Percentiles rank a stretch among this genome's conserved stretches.
phyloP scores from a whole-genome alignment of 2,113 vertebrate genomes.

The Zeus faber region DNA sequence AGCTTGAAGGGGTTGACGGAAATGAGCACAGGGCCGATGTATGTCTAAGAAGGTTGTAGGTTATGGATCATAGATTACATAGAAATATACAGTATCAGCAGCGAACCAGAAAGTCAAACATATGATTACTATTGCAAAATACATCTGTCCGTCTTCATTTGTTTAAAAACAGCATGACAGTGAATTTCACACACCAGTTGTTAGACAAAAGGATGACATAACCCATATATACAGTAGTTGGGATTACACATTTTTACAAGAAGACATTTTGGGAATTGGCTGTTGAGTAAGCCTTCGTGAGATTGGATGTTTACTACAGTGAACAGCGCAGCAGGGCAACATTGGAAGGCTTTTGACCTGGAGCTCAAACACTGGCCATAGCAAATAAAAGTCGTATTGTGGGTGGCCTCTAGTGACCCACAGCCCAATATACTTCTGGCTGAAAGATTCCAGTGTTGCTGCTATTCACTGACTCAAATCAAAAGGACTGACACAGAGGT shows the following conservation, averaged over 20 bases:
- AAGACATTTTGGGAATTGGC: no score
- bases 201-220: no score
- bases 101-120: no score
- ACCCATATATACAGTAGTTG: no score
- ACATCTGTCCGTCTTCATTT: no score
- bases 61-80: conserved; percentile 74
- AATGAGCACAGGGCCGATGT: conserved; percentile 96
- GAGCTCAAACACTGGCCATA: conserved; percentile 44
- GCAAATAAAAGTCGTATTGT: conserved; percentile 76
- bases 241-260: no score
- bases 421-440: conserved; percentile 46
- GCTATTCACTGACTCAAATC: conserved; percentile 67
- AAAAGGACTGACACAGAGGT: conserved; percentile 51
- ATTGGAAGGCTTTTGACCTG: conserved; percentile 49
- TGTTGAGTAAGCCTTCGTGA: no score
- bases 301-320: conserved; percentile 42
- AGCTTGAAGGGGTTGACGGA: conserved; percentile 98
- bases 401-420: conserved; percentile 65
- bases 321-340: conserved; percentile 39
- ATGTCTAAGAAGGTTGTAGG: conserved; percentile 79
- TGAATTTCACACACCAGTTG: no score
- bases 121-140: no score
- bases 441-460: conserved; percentile 60
- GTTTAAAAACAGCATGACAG: no score
- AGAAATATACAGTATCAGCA: conserved; percentile 1